Percentiles rank a stretch among this genome's conserved stretches.
Evolutionary conservation across 2,888 invertebrate species (phyloP).

Genomic region (Phortica okadai): DNA sequence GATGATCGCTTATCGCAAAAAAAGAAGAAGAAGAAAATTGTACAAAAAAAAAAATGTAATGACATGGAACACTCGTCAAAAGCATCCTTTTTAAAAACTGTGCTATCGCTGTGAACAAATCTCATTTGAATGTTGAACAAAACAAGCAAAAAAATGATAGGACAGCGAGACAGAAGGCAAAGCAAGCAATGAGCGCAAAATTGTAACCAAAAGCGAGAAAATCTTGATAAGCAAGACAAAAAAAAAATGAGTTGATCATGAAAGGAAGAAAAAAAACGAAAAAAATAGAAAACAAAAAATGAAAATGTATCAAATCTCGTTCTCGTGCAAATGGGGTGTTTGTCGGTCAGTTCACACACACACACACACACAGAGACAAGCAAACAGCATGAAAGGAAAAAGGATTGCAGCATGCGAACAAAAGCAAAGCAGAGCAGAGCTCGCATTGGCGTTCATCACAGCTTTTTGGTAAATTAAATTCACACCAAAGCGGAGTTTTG

Average conservation of each 20-base stretch:
- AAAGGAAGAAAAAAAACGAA: constrained; percentile 27
- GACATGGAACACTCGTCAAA: constrained; percentile 4
- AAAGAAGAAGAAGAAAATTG: neutral
- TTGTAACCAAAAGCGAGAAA: constrained; percentile 61
- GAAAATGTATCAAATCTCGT: constrained; percentile 49
- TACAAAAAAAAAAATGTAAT: neutral
- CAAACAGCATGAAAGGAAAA: constrained; percentile 37
- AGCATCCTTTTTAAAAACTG: constrained; percentile 31
- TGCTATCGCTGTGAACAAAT: constrained; percentile 36
- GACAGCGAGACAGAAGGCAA: neutral
- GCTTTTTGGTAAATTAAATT: constrained; percentile 69
- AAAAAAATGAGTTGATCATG: neutral
- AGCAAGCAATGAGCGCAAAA: constrained; percentile 37
- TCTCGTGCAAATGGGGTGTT: neutral
- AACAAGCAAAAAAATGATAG: constrained; percentile 3
- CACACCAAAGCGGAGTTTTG: constrained; percentile 53
- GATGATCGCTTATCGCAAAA: constrained; percentile 27
- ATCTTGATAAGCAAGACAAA: constrained; percentile 62
- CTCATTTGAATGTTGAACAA: constrained; percentile 47
- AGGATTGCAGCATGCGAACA: constrained; percentile 48
- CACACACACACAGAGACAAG: neutral
- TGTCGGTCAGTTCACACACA: neutral
- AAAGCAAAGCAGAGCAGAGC: constrained; percentile 13
- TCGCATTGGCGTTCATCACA: constrained; percentile 27
- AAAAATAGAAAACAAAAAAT: constrained; percentile 30